Percentiles rank a stretch among this genome's conserved stretches.
These are phyloP conservation scores for Tenthredo notha DNA, from an alignment of 2,888 invertebrate genomes.

Conservation along the genomic window DNA sequence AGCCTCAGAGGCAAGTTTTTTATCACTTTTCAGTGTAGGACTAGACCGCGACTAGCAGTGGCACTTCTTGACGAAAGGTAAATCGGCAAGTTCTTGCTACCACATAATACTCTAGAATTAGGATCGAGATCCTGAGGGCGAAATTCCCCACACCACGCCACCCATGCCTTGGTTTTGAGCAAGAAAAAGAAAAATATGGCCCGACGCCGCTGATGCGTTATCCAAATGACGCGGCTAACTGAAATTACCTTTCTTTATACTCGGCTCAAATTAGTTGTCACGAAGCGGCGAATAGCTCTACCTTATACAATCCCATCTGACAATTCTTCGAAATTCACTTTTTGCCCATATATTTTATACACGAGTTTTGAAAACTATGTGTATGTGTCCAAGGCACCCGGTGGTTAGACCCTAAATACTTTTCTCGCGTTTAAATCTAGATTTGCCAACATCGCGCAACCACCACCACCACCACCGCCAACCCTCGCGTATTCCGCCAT, in stretches of 20 bases:
- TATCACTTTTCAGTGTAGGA: conserved; percentile 8
- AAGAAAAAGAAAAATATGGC: neutral
- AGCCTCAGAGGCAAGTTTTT: conserved; percentile 37
- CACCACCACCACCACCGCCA: neutral
- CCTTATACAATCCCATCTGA: neutral
- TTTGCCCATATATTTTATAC: conserved; percentile 2
- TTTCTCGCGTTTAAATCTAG: conserved; percentile 36
- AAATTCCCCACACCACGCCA: conserved; percentile 57
- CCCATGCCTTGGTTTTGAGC: neutral
- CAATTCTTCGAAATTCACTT: conserved; percentile 11
- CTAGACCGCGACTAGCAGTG: conserved; percentile 26
- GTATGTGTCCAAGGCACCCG: neutral
- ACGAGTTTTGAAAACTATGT: neutral
- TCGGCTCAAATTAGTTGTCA: conserved; percentile 43
- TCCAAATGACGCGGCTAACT: conserved; percentile 42
- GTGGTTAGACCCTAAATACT: conserved; percentile 14
- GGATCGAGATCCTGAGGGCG: conserved; percentile 68
- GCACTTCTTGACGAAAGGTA: conserved; percentile 26
- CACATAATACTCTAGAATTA: conserved; percentile 72
- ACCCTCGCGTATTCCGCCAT: neutral
- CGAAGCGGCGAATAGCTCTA: neutral
- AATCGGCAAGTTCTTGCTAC: conserved; percentile 60
- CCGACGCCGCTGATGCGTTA: conserved; percentile 28
- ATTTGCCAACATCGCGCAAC: neutral
- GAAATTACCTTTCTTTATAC: conserved; percentile 36